A percentile compares a stretch with the other conserved stretches of the same genome.
Evolutionary conservation across 2,113 vertebrate genomes (phyloP).

Genomic region (Hirundichthys speculiger): DNA sequence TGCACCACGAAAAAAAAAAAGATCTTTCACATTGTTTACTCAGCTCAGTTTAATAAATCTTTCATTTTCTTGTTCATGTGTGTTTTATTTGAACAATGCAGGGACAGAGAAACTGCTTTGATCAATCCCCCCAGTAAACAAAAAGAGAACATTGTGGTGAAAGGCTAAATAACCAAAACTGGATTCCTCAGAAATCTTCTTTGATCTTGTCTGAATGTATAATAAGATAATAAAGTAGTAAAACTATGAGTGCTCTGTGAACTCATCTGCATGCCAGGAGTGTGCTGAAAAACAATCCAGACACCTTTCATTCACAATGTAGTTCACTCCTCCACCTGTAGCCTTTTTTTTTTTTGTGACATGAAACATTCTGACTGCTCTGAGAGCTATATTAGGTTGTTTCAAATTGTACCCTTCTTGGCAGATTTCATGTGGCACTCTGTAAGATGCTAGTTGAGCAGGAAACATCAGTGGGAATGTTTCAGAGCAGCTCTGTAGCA

Average conservation of each 20-base stretch:
- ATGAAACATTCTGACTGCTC: neutral
- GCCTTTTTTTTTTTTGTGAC: neutral
- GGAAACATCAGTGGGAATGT: neutral
- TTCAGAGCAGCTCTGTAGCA: neutral
- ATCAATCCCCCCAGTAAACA: slow-evolving; percentile 8
- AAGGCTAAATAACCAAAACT: slow-evolving; percentile 30
- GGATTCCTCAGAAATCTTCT: slow-evolving; percentile 51
- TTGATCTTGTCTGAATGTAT: slow-evolving; percentile 44
- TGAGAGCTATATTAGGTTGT: neutral
- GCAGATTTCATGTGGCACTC: neutral
- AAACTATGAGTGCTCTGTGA: too few relatives aligned
- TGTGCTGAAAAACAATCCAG: too few relatives aligned
- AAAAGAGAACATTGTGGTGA: slow-evolving; percentile 8
- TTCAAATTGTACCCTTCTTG: neutral
- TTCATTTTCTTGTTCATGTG: slow-evolving; percentile 22
- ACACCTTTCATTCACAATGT: too few relatives aligned
- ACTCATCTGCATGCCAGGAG: too few relatives aligned
- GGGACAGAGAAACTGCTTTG: slow-evolving; percentile 34
- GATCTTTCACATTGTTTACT: neutral
- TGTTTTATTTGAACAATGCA: slow-evolving; percentile 34
- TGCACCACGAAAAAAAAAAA: too few relatives aligned
- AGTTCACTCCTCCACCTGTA: too few relatives aligned
- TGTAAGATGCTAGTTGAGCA: neutral
- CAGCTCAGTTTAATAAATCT: slow-evolving; percentile 42
- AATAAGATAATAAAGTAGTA: too few relatives aligned